Evolutionary conservation across 2,888 invertebrate genomes (phyloP).

Genomic region (Ischnura elegans): DNA sequence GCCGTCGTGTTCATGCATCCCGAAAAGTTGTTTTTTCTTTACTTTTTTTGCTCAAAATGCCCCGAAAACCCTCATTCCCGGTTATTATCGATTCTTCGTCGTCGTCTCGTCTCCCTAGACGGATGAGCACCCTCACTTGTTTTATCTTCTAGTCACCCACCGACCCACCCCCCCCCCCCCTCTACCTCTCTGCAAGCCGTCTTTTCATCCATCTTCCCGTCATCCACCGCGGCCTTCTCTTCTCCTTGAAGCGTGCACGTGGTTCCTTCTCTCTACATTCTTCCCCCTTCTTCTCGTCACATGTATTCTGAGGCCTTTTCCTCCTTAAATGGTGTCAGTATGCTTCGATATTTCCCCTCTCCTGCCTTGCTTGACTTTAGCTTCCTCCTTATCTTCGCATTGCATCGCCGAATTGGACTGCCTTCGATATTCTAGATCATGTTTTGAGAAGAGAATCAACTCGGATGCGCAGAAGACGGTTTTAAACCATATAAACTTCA

Average conservation of each 20-base stretch:
- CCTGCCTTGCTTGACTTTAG: too few relatives aligned
- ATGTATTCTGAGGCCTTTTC: not conserved
- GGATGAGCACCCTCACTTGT: slow-evolving; percentile 27
- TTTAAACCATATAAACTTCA: too few relatives aligned
- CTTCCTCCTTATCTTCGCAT: too few relatives aligned
- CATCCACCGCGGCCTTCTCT: not conserved
- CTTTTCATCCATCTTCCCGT: slow-evolving; percentile 22
- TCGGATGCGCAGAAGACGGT: too few relatives aligned
- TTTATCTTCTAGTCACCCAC: not conserved
- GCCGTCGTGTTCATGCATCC: not conserved
- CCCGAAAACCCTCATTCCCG: slow-evolving; percentile 27
- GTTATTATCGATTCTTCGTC: slow-evolving; percentile 28
- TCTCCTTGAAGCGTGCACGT: not conserved
- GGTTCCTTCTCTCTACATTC: not conserved
- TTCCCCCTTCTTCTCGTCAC: not conserved
- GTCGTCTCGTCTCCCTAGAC: not conserved
- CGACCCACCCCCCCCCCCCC: not conserved
- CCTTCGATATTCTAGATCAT: too few relatives aligned
- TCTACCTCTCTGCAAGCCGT: not conserved
- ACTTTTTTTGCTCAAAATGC: not conserved
- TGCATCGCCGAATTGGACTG: too few relatives aligned
- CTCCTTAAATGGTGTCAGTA: too few relatives aligned
- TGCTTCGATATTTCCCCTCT: not conserved
- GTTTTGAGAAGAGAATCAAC: too few relatives aligned
- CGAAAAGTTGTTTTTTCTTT: not conserved